A percentile compares a stretch with the other conserved stretches of the same genome.
Conservation (phyloP, 2,888 invertebrate species). For the Brenthis hecate region DNA sequence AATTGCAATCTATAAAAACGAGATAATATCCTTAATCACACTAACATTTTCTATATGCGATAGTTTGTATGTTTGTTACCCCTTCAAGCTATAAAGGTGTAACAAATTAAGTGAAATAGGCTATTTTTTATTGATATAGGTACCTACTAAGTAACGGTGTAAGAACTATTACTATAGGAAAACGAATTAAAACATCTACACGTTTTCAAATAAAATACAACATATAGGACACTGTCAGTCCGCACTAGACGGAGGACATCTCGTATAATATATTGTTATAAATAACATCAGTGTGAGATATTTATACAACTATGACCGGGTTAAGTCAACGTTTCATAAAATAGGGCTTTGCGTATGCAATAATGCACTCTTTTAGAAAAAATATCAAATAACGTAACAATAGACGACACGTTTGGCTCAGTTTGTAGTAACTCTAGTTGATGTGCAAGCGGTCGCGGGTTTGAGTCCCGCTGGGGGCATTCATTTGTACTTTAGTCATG, state of each 20-base stretch:
- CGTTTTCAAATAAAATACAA: constrained; percentile 20
- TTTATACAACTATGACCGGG: constrained; percentile 78
- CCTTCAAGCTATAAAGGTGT: too few relatives aligned
- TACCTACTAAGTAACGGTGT: background rate
- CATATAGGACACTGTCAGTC: constrained; percentile 38
- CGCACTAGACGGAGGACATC: constrained; percentile 63
- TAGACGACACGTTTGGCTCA: too few relatives aligned
- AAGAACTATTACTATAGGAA: background rate
- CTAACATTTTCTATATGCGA: too few relatives aligned
- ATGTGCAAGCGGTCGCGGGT: too few relatives aligned
- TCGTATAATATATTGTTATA: constrained; percentile 67
- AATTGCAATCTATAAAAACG: too few relatives aligned
- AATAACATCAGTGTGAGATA: constrained; percentile 73
- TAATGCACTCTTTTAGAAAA: constrained; percentile 46
- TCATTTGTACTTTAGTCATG: too few relatives aligned
- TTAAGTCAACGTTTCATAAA: constrained; percentile 67
- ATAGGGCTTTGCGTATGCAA: constrained; percentile 54
- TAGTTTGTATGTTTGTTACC: too few relatives aligned
- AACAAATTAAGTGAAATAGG: too few relatives aligned
- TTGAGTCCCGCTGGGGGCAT: too few relatives aligned
- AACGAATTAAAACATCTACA: too few relatives aligned
- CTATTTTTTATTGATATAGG: background rate
- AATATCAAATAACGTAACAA: background rate
- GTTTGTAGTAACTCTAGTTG: too few relatives aligned
- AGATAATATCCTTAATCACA: too few relatives aligned